Evolutionary conservation across 37 sponge, comb jelly and placozoan species (phyloP).

Genomic region (Aplysina aerophoba): DNA sequence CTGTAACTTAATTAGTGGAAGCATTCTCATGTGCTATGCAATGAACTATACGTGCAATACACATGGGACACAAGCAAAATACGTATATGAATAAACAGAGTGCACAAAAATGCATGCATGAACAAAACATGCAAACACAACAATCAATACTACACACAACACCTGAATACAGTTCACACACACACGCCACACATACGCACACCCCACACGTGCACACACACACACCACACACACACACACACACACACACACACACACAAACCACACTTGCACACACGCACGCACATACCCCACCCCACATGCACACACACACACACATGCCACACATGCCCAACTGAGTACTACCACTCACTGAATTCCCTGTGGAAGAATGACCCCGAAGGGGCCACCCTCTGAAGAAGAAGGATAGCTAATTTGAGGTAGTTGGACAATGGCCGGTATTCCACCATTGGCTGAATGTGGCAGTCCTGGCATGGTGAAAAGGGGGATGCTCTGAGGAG

Average conservation of each 20-base stretch:
- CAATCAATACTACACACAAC: neutral
- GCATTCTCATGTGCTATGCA: no score
- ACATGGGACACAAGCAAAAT: no score
- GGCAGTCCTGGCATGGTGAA: constrained; percentile 3
- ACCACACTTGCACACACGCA: constrained; percentile 22
- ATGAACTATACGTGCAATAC: no score
- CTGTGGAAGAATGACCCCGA: constrained; percentile 13
- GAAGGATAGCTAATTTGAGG: neutral
- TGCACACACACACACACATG: neutral
- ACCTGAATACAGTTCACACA: neutral
- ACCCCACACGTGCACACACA: constrained; percentile 29
- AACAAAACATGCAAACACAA: neutral
- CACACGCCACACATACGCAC: neutral
- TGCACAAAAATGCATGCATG: neutral
- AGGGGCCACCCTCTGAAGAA: neutral
- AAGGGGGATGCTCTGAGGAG: constrained; percentile 2
- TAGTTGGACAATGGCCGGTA: neutral
- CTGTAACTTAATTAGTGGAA: no score
- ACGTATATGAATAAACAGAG: no score
- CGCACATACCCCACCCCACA: constrained; percentile 22
- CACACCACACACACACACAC: constrained; percentile 33
- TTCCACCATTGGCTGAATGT: neutral
- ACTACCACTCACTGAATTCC: constrained; percentile 23
- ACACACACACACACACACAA: constrained; percentile 32
- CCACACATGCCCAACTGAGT: neutral